Evolutionary conservation across 2,888 invertebrate genomes (phyloP), one percentile per base, ranked within the genome.

Genomic region (Crematogaster levior): DNA sequence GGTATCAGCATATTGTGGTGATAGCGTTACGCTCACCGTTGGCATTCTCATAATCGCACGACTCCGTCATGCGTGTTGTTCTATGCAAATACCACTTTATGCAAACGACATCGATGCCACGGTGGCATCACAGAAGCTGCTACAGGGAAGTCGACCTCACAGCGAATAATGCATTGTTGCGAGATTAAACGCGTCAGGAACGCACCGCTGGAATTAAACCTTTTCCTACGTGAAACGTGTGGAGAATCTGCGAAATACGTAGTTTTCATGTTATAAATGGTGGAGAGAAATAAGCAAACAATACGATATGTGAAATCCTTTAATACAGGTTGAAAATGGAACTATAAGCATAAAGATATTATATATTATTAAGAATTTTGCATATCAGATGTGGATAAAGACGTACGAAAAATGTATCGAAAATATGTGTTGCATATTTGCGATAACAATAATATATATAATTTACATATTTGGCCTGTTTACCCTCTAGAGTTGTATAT

Each of bases 1-100:
- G 60, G 24, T 56, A 81, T 63, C 66, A 48, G 30, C 60, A 72
- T 46, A 46, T 63, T 56, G 46, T 27, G 18, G 3, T 43, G 60
- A 58, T 68, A 37, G 63, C n/a, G 53, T 58, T 37, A 40, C 51
- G 51, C 48, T 51, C 37, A n/a, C 21, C 61, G 61, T 43, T 51
- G 58, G 43, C 40, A 79, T 84, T 80, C 66, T 74, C 61, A 10
- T 68, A 53, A 70, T 74, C 24, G 74, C 63, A 43, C 46, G 75
- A 48, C 65, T 82, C 27, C 48, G 30, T 85, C 82, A 66, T 60
- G 68, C 68, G 68, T 51, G 68, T 68, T 51, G 68, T 68, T 79
- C 34, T 73, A 74, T 79, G 82, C 73, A 74, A 82, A 84, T 63
- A 46, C 37, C 56, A 40, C 12, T 46, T n/a, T 15, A 46, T 34